Conservation (phyloP, 2,113 vertebrate genomes). For the Boulengeromyrus knoepffleri region DNA sequence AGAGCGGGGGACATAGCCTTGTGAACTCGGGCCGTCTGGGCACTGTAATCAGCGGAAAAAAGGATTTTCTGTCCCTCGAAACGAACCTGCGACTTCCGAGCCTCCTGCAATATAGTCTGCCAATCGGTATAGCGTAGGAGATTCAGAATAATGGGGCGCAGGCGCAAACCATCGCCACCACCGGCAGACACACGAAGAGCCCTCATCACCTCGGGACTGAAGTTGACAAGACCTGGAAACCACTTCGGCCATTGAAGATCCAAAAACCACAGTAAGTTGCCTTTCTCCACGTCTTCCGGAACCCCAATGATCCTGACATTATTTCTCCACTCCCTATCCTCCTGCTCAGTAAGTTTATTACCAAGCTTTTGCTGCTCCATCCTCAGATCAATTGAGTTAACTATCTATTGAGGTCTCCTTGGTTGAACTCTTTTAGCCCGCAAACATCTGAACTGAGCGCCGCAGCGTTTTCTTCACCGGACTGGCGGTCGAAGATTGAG, state of each 20-base stretch:
- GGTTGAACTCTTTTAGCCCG: too few relatives aligned
- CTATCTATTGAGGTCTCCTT: too few relatives aligned
- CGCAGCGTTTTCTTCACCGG: neutral
- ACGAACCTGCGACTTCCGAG: neutral
- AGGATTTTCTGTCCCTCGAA: neutral
- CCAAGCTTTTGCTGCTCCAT: neutral
- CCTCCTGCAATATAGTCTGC: neutral
- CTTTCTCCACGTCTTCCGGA: neutral
- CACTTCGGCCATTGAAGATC: neutral
- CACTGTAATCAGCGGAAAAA: neutral
- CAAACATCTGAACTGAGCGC: too few relatives aligned
- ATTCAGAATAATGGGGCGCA: neutral
- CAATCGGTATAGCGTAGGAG: neutral
- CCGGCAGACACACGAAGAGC: neutral
- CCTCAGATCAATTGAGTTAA: too few relatives aligned
- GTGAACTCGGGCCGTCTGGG: neutral
- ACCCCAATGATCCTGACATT: neutral
- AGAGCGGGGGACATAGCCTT: neutral
- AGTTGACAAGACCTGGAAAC: neutral
- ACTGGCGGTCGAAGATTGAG: too few relatives aligned
- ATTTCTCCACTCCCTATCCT: neutral
- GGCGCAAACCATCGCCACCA: neutral
- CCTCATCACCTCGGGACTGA: neutral
- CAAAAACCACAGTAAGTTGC: too few relatives aligned
- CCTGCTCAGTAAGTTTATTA: neutral